These are phyloP conservation scores for Ricordea florida DNA, from an alignment of 92 coral and sea anemone genomes.

Conservation along the genomic window DNA sequence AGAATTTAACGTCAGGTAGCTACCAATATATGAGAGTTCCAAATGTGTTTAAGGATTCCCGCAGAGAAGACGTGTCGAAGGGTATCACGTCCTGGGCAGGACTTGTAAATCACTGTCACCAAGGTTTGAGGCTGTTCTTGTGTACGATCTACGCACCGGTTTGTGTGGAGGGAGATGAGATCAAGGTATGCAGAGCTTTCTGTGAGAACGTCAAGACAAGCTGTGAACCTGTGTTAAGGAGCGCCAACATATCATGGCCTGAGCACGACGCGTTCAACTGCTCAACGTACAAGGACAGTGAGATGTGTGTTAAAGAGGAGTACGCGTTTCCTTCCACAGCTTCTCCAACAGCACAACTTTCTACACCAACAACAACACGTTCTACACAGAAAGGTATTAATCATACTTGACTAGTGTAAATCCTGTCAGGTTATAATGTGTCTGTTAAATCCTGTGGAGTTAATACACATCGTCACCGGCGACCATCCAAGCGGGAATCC, in stretches of 20 bases:
- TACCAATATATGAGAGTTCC: constrained; percentile 59
- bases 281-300: constrained; percentile 37
- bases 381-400: background rate
- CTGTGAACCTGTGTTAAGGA: constrained; percentile 77
- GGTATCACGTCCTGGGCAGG: constrained; percentile 51
- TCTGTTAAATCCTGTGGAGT: background rate
- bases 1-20: constrained; percentile 40
- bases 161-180: constrained; percentile 40
- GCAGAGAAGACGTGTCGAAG: background rate
- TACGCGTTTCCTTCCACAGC: background rate
- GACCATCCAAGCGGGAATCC: no score
- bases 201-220: constrained; percentile 48
- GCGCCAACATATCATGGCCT: constrained; percentile 70
- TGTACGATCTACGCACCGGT: constrained; percentile 88
- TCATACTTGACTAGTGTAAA: background rate
- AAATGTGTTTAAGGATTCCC: constrained; percentile 46
- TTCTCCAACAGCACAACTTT: constrained; percentile 4
- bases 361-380: constrained; percentile 1
- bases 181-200: constrained; percentile 71
- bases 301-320: constrained; percentile 55
- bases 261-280: constrained; percentile 39
- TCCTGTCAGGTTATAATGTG: background rate
- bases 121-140: constrained; percentile 52
- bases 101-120: constrained; percentile 41
- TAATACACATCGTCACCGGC: no score